phyloP scores from a whole-genome alignment of 2,797 vertebrate species.

The Gadopsis marmoratus region DNA sequence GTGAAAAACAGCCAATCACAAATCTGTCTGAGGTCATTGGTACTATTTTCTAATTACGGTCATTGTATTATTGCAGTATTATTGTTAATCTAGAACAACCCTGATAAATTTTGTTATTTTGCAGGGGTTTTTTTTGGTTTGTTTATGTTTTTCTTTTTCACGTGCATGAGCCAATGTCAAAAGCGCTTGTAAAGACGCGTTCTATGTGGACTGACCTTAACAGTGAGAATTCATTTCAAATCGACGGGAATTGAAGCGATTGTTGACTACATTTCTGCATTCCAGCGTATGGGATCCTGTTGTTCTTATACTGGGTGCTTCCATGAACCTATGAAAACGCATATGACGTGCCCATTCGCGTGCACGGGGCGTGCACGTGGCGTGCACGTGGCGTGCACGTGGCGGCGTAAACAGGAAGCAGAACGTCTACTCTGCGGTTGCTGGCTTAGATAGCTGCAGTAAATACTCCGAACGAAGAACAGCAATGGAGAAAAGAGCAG shows the following conservation, averaged over 20 bases:
- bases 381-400: too few species aligned
- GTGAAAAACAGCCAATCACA: constrained; percentile 16
- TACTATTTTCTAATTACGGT: not conserved
- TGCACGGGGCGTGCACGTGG: too few species aligned
- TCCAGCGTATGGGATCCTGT: not conserved
- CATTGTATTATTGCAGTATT: not conserved
- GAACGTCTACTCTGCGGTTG: too few species aligned
- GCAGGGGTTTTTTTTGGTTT: not conserved
- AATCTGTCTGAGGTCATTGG: not conserved
- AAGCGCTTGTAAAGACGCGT: not conserved
- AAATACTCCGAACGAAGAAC: too few species aligned
- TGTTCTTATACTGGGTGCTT: not conserved
- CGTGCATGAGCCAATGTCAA: not conserved
- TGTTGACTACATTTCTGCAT: not conserved
- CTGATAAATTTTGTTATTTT: too few species aligned
- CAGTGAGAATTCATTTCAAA: not conserved
- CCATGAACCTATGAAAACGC: not conserved
- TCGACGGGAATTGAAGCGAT: not conserved
- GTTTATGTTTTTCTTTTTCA: not conserved
- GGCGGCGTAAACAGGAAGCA: too few species aligned
- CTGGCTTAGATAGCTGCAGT: too few species aligned
- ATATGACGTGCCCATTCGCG: too few species aligned
- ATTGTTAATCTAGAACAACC: not conserved
- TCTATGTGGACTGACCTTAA: not conserved
- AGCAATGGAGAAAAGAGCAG: too few species aligned